Percentiles rank a stretch among this genome's conserved stretches.
Conservation (phyloP, 2,113 vertebrate genomes). For the Asarcornis scutulata region DNA sequence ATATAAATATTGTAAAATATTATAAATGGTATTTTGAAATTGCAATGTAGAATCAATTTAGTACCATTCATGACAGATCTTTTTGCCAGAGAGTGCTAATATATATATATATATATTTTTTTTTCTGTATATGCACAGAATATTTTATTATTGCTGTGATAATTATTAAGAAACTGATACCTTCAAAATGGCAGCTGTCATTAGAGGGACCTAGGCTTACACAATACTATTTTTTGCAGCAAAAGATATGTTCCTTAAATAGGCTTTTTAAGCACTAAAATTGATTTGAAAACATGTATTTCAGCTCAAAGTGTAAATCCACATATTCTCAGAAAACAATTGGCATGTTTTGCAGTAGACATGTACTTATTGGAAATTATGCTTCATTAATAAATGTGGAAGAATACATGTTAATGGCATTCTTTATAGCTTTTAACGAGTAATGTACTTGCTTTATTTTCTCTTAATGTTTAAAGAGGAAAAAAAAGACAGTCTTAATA, state of each 20-base stretch:
- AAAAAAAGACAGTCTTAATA: background rate
- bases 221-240: background rate
- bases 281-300: background rate
- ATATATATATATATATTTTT: too few species aligned
- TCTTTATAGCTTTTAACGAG: slow-evolving; percentile 26
- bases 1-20: background rate
- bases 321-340: background rate
- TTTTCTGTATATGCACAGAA: slow-evolving; percentile 33
- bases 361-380: slow-evolving; percentile 9
- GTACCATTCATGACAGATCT: background rate
- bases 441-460: background rate
- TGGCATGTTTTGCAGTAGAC: background rate
- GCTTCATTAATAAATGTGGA: slow-evolving; percentile 4
- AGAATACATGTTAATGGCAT: background rate
- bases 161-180: slow-evolving; percentile 36
- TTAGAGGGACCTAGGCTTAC: slow-evolving; percentile 1
- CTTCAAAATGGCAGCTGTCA: background rate
- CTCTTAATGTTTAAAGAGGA: background rate
- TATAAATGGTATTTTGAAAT: slow-evolving; percentile 20
- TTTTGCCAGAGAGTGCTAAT: background rate
- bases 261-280: slow-evolving; percentile 2
- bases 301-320: slow-evolving; percentile 25
- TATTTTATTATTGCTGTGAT: slow-evolving; percentile 7
- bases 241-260: background rate
- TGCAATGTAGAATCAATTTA: slow-evolving; percentile 45